These are phyloP conservation scores for Mirounga angustirostris DNA, from an alignment of 2,113 vertebrate species.

Conservation along the genomic window DNA sequence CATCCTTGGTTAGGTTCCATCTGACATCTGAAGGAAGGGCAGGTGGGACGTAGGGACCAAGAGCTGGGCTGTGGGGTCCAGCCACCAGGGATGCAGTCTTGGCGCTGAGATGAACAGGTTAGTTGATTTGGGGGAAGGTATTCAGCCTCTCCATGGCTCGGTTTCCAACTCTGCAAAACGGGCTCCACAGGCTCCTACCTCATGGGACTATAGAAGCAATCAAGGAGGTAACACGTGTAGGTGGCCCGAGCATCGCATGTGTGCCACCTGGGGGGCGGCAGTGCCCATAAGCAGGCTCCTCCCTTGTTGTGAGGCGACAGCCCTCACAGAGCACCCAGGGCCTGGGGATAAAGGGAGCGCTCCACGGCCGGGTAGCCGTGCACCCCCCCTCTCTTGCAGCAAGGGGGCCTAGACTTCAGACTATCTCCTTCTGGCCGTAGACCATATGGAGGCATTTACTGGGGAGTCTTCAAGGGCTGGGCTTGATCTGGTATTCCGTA, in stretches of 20 bases:
- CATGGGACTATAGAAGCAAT: background rate
- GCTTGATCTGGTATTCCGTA: background rate
- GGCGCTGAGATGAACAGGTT: background rate
- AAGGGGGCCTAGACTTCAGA: fast-evolving
- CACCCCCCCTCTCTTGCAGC: too few species aligned
- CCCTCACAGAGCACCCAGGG: fast-evolving
- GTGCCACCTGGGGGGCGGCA: fast-evolving
- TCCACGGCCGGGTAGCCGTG: fast-evolving
- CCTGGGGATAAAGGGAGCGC: too few species aligned
- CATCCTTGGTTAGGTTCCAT: background rate
- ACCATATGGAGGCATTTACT: fast-evolving
- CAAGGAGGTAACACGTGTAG: background rate
- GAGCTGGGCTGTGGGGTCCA: fast-evolving
- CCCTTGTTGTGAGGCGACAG: fast-evolving
- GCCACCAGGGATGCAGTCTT: background rate
- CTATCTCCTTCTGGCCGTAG: fast-evolving
- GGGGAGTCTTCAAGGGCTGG: background rate
- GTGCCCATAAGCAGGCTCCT: too few species aligned
- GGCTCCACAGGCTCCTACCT: background rate
- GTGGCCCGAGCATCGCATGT: fast-evolving
- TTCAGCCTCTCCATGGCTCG: background rate
- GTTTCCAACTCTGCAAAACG: background rate
- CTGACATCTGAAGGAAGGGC: background rate
- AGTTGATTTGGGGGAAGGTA: background rate
- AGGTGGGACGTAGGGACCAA: background rate